phyloP scores from a whole-genome alignment of 2,797 vertebrate genomes.

The Danio tinwini region DNA sequence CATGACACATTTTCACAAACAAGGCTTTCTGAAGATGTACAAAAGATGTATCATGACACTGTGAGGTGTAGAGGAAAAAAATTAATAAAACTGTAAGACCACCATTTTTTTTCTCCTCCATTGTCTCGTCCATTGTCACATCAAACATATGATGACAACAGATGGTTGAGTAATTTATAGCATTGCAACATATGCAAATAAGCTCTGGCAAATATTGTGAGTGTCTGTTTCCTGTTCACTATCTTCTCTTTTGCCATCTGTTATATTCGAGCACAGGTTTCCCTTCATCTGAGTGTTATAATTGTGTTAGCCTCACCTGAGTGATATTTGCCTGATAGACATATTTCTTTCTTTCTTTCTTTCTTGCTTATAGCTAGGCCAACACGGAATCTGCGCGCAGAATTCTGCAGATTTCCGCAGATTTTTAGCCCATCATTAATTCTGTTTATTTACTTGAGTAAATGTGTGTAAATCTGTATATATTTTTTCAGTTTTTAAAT shows the following conservation, averaged over 20 bases:
- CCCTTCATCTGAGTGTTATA: conserved; percentile 18
- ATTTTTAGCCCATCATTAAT: no score
- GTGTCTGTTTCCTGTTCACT: conserved; percentile 53
- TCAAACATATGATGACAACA: conserved; percentile 57
- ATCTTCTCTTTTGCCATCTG: conserved; percentile 64
- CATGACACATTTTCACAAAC: neutral
- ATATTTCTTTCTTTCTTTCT: neutral
- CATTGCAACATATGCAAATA: conserved; percentile 69
- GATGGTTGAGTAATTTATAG: conserved; percentile 65
- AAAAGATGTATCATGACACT: neutral
- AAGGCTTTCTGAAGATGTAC: neutral
- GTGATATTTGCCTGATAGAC: neutral
- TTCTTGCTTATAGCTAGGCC: no score
- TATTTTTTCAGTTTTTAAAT: no score
- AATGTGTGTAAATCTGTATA: no score
- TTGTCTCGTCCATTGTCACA: conserved; percentile 51
- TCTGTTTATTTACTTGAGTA: no score
- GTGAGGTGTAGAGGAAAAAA: neutral
- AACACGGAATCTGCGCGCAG: no score
- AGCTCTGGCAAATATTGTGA: conserved; percentile 54
- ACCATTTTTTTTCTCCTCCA: conserved; percentile 1
- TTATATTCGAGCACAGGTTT: conserved; percentile 48
- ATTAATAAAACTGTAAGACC: neutral
- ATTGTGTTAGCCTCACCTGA: conserved; percentile 17
- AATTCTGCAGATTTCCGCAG: no score